Conservation (phyloP, 2,113 vertebrate genomes). For the Brachirus orientalis region DNA sequence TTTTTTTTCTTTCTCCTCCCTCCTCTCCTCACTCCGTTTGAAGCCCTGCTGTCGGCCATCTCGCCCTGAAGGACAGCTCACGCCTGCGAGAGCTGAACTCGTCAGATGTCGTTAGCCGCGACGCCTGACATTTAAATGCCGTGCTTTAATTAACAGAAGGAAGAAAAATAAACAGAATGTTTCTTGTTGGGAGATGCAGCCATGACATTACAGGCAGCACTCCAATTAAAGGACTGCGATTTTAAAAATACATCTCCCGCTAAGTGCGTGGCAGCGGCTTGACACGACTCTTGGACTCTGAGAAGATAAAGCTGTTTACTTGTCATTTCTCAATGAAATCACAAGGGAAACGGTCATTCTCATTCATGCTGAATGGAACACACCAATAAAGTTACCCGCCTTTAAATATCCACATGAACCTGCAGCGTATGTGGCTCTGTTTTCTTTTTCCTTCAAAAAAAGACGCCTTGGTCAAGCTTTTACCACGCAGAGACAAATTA, state of each 20-base stretch:
- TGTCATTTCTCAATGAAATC: conserved; percentile 36
- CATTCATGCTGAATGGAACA: too few relatives aligned
- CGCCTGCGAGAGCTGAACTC: conserved; percentile 49
- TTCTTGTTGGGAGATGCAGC: conserved; percentile 62
- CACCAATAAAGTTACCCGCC: conserved; percentile 25
- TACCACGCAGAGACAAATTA: conserved; percentile 70
- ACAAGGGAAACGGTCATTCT: too few relatives aligned
- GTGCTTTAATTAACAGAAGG: conserved; percentile 74
- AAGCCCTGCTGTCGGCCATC: conserved; percentile 60
- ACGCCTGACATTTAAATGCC: conserved; percentile 75
- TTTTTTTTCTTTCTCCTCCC: background rate
- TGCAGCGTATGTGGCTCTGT: background rate
- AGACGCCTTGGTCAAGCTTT: conserved; percentile 48
- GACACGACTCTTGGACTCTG: conserved; percentile 33
- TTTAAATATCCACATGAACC: conserved; percentile 29
- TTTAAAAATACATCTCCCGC: conserved; percentile 56
- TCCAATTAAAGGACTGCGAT: conserved; percentile 75
- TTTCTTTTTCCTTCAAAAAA: conserved; percentile 35
- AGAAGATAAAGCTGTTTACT: conserved; percentile 39
- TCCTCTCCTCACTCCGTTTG: conserved; percentile 49
- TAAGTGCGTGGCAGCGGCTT: conserved; percentile 6
- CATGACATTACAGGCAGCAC: conserved; percentile 64
- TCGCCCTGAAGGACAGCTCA: conserved; percentile 54
- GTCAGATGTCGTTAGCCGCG: conserved; percentile 70
- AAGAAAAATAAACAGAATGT: conserved; percentile 43